Conservation (phyloP, 2,113 vertebrate genomes). For the Corydoras maculifer region DNA sequence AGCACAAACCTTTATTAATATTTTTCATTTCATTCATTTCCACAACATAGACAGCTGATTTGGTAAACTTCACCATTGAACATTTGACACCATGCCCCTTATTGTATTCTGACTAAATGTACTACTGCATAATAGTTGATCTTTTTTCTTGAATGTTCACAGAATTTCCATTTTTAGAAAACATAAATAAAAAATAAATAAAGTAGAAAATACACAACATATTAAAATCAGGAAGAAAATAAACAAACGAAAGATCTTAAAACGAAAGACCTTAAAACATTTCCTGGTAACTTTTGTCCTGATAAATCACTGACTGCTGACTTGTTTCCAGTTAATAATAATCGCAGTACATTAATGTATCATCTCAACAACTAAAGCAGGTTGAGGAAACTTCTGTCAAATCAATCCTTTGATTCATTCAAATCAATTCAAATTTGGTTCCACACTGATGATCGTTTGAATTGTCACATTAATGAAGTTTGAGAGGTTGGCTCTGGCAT, state of each 20-base stretch:
- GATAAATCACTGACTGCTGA: background rate
- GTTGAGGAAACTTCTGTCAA: background rate
- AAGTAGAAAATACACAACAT: conserved; percentile 32
- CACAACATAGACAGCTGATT: conserved; percentile 56
- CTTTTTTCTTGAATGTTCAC: conserved; percentile 39
- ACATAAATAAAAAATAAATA: conserved; percentile 37
- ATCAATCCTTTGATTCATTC: background rate
- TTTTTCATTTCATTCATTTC: conserved; percentile 45
- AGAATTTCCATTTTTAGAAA: conserved; percentile 42
- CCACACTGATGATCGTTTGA: background rate
- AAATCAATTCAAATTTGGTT: background rate
- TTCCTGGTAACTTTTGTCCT: background rate
- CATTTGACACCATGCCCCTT: conserved; percentile 54
- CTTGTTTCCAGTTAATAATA: background rate
- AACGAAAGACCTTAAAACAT: conserved; percentile 26
- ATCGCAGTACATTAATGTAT: background rate
- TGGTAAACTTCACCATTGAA: conserved; percentile 52
- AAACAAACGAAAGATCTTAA: conserved; percentile 17
- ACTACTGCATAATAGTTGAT: conserved; percentile 49
- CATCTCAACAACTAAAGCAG: background rate
- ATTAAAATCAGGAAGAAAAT: conserved; percentile 20
- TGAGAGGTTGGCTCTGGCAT: background rate
- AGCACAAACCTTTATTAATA: conserved; percentile 52
- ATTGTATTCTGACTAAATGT: conserved; percentile 46
- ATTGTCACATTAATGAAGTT: background rate